Conservation (phyloP, 2,888 invertebrate genomes). For the Panopea generosa region DNA sequence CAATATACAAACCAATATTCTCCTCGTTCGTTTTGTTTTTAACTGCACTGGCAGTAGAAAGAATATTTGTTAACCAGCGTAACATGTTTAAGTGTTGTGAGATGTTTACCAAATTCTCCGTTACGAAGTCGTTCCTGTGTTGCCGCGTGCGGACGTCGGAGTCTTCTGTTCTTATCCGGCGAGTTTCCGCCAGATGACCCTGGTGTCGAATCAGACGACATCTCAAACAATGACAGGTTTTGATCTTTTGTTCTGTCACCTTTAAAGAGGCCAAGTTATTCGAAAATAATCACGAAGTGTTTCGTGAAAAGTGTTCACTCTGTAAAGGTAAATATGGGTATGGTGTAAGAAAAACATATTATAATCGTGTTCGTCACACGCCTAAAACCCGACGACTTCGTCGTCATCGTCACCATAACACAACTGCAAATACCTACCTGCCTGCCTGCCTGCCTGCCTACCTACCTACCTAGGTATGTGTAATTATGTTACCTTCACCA, state of each 20-base stretch:
- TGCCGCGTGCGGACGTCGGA: constrained; percentile 53
- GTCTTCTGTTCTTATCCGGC: constrained; percentile 43
- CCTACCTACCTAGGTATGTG: too few species aligned
- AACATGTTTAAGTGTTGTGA: constrained; percentile 7
- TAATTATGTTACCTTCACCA: too few species aligned
- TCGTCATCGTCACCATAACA: too few species aligned
- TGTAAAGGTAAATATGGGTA: background rate
- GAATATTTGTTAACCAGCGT: constrained; percentile 25
- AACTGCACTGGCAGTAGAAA: background rate
- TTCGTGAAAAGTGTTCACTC: constrained; percentile 29
- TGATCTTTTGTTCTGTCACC: constrained; percentile 44
- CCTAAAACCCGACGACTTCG: too few species aligned
- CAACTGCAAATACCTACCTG: too few species aligned
- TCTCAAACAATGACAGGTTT: constrained; percentile 23
- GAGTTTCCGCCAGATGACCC: constrained; percentile 38
- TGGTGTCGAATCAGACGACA: constrained; percentile 45
- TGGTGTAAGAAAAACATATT: background rate
- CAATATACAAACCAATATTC: background rate
- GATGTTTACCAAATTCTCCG: constrained; percentile 58
- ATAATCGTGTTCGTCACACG: too few species aligned
- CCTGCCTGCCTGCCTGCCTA: too few species aligned
- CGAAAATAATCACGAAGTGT: constrained; percentile 11
- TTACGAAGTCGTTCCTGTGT: constrained; percentile 55
- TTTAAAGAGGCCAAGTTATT: constrained; percentile 3
- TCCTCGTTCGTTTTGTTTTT: background rate